These are phyloP conservation scores for Zoroaster sp. DNA, from an alignment of 53 echinoderm and acorn worm genomes.

Conservation along the genomic window DNA sequence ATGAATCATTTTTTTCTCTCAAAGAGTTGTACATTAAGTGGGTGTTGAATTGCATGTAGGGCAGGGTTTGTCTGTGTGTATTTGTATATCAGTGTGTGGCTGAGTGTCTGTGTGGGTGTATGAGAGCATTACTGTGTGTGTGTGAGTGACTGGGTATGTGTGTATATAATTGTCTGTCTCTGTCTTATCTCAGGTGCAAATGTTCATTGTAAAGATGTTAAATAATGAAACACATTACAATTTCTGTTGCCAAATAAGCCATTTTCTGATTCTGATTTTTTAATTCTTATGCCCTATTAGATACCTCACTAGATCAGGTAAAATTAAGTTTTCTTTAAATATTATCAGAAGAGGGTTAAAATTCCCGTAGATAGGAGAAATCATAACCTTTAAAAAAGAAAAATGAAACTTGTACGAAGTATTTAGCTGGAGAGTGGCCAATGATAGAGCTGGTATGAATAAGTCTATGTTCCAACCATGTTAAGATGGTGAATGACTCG, in stretches of 20 bases:
- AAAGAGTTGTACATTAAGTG: too few species aligned
- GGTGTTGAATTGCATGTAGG: neutral
- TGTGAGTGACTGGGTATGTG: neutral
- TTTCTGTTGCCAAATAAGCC: conserved; percentile 43
- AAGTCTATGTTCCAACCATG: too few species aligned
- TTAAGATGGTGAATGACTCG: too few species aligned
- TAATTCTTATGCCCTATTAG: neutral
- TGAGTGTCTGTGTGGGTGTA: neutral
- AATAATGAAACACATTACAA: conserved; percentile 22
- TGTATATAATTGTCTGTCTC: conserved; percentile 58
- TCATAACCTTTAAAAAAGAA: too few species aligned
- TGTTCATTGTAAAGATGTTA: conserved; percentile 47
- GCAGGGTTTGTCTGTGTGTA: neutral
- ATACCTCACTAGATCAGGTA: too few species aligned
- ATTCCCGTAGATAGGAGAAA: too few species aligned
- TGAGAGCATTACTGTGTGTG: neutral
- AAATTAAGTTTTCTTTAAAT: too few species aligned
- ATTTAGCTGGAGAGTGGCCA: too few species aligned
- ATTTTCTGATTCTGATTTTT: neutral
- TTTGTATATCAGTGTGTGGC: neutral
- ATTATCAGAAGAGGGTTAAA: too few species aligned
- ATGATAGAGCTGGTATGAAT: too few species aligned
- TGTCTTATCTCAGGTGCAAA: conserved; percentile 53
- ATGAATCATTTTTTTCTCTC: too few species aligned
- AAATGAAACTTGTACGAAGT: too few species aligned